Percentiles rank a stretch among this genome's conserved stretches.
phyloP scores from a whole-genome alignment of 2,888 invertebrate genomes.

The Lepidonotus clava region DNA sequence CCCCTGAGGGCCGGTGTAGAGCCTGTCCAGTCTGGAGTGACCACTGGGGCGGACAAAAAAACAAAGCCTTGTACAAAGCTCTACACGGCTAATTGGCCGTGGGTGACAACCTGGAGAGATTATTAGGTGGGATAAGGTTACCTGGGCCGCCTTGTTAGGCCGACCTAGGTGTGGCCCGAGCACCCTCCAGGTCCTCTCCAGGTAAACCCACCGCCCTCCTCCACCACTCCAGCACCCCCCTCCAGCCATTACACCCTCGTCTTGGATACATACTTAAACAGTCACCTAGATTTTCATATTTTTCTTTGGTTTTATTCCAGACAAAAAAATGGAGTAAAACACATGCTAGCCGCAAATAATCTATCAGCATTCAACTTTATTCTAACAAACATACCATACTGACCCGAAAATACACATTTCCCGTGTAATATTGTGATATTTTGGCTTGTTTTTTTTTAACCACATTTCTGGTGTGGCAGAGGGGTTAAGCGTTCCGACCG shows the following conservation, averaged over 20 bases:
- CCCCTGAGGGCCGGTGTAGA: background rate
- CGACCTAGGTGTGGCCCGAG: constrained; percentile 33
- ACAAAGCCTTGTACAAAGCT: constrained; percentile 19
- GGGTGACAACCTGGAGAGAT: background rate
- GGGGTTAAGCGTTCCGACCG: background rate
- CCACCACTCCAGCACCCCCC: background rate
- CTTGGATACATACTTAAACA: background rate
- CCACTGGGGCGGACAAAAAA: constrained; percentile 9
- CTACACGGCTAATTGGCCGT: constrained; percentile 36
- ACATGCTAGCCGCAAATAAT: too few species aligned
- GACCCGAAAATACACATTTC: too few species aligned
- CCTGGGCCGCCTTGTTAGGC: background rate
- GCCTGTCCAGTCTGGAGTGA: constrained; percentile 33
- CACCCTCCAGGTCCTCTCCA: constrained; percentile 11
- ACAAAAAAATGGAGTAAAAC: too few species aligned
- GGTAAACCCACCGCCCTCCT: background rate
- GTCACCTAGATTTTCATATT: too few species aligned
- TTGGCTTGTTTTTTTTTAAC: too few species aligned
- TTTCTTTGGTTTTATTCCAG: too few species aligned
- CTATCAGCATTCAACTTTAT: too few species aligned
- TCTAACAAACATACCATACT: too few species aligned
- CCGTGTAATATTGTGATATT: too few species aligned
- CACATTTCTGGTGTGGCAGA: background rate
- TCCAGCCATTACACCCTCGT: constrained; percentile 39
- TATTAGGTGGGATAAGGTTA: constrained; percentile 34